Conservation (phyloP, 2,888 invertebrate genomes). For the Dicroscelio sp. region DNA sequence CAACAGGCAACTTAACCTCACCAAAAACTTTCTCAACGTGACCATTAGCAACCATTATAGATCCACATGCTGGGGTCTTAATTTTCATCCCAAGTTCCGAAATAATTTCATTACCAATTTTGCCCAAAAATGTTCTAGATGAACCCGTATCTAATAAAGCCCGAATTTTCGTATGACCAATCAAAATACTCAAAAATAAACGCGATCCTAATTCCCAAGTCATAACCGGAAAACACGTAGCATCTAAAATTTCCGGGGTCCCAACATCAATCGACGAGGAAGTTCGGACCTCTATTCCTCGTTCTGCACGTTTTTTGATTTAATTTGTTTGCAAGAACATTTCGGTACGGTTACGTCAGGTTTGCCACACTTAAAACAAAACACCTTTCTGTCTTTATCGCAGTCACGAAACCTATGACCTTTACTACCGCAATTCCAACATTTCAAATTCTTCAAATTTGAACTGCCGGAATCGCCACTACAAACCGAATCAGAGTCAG, state of each 20-base stretch:
- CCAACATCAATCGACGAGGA: too few species aligned
- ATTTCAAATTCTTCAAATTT: too few species aligned
- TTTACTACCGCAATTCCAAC: conserved; percentile 10
- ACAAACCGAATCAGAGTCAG: too few species aligned
- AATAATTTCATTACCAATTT: background rate
- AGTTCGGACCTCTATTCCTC: too few species aligned
- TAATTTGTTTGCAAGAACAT: too few species aligned
- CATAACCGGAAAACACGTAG: too few species aligned
- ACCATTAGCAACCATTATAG: background rate
- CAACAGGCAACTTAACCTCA: background rate
- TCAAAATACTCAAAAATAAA: too few species aligned
- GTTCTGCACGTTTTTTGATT: too few species aligned
- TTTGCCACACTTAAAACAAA: conserved; percentile 25
- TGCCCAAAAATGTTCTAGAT: background rate
- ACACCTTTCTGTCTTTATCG: too few species aligned
- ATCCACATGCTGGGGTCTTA: background rate
- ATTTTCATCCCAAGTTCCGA: background rate
- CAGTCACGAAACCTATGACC: conserved; percentile 24
- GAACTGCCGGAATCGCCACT: too few species aligned
- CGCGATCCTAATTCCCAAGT: too few species aligned
- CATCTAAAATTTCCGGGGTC: too few species aligned
- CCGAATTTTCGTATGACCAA: background rate
- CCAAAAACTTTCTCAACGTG: background rate
- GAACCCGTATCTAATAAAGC: background rate
- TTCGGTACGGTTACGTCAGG: background rate